Base-by-base conservation (phyloP, 2,113 vertebrate genomes). In the Apteryx mantelli region DNA sequence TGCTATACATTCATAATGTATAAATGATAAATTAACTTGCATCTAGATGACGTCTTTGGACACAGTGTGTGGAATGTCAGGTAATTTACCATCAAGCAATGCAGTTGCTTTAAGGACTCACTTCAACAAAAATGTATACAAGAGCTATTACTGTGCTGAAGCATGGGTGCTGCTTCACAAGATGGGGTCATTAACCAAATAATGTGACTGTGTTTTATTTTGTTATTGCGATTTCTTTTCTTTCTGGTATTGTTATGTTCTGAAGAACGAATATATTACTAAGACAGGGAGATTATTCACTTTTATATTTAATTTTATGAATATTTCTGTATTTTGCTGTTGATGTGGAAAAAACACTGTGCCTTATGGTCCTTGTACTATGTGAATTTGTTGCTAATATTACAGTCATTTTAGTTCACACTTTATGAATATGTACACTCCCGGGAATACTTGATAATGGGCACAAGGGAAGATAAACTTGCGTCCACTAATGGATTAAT, bases 371-470 rank as follows among this genome's bases (percentile, higher is more conserved):
- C 71, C 50, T 93, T 91, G 32, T 38, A 53, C 25, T 92, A 21
- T 24, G 38, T 71, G 82, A 93, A 96, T 93, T 82, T 90, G 66
- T 85, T 97, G 91, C 53, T 84, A 94, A 82, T 52, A 88, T 85
- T 93, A 96, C 96, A 97, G 60, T 42, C 61, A 71, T 78, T 95
- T 90, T 93, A 95, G 95, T 97, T 98, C 95, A 93, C 82, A 80
- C 38, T 96, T 89, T 87, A 95, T 79, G 93, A 97, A 91, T 32
- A 76, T 52, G 60, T 11, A 68, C 44, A 83, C 88, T 95, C 90
- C 88, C 96, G 95, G 93, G 96, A 96, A 95, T 85, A 86, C 26
- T 91, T 10, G 34, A 95, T 96, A 98, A 97, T 34, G 18, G 94
- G 94, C 53, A 93, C 34, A 92, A 91, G 26, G 88, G 82, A 97